phyloP scores from a whole-genome alignment of 1,140 invertebrate genomes.

The Pseudomyrmex sp. region DNA sequence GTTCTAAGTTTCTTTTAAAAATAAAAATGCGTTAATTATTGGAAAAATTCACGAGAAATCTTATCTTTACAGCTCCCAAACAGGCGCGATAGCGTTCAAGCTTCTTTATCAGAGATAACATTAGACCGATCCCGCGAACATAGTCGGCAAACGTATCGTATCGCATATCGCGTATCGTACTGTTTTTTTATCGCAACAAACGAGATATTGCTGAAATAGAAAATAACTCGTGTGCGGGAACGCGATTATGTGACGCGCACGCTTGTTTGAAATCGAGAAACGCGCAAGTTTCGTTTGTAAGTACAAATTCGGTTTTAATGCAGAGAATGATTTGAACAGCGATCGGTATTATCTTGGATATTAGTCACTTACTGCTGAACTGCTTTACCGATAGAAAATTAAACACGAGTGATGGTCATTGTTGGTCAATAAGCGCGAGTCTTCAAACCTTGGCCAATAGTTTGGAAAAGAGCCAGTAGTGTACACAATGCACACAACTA shows the following conservation, averaged over 20 bases:
- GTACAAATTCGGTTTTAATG: neutral
- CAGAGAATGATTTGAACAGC: neutral
- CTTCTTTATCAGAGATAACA: constrained; percentile 55
- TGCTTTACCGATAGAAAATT: constrained; percentile 38
- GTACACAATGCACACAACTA: too few species aligned
- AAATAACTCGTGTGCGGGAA: neutral
- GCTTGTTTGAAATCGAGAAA: neutral
- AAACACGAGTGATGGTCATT: too few species aligned
- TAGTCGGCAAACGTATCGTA: constrained; percentile 10
- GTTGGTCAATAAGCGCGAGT: too few species aligned
- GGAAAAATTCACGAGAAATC: constrained; percentile 29
- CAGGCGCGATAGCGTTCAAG: constrained; percentile 30
- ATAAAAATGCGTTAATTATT: constrained; percentile 1
- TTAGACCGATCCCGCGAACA: constrained; percentile 26
- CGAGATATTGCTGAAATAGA: neutral
- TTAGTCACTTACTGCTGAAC: neutral
- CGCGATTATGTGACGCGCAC: neutral
- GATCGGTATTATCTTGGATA: constrained; percentile 3
- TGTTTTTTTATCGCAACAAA: constrained; percentile 18
- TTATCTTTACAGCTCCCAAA: constrained; percentile 55
- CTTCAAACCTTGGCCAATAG: too few species aligned
- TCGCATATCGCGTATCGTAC: constrained; percentile 31
- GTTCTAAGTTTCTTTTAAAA: neutral
- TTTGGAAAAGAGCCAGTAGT: too few species aligned
- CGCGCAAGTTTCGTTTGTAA: neutral